Evolutionary conservation across 2,888 invertebrate species (phyloP).

Genomic region (Sarcophaga carnaria): DNA sequence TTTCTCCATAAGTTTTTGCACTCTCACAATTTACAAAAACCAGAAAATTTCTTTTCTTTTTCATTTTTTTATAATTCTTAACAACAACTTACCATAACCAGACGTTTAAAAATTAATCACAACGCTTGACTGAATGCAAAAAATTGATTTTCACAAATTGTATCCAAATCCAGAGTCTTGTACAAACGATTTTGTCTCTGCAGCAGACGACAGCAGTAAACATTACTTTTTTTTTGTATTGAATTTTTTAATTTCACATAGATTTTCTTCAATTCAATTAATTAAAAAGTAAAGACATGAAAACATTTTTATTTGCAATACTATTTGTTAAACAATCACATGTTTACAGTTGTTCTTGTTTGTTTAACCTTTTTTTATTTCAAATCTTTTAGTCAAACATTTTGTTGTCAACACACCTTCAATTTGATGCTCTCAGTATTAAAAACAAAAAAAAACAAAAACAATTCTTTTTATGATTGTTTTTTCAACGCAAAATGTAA

Average conservation of each 20-base stretch:
- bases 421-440: neutral
- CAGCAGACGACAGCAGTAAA: neutral
- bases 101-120: neutral
- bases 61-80: too few species aligned
- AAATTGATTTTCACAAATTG: neutral
- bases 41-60: too few species aligned
- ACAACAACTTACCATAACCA: slow-evolving; percentile 49
- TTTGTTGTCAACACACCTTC: neutral
- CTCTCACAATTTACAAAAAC: too few species aligned
- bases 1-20: too few species aligned
- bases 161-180: slow-evolving; percentile 25
- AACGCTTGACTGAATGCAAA: slow-evolving; percentile 8
- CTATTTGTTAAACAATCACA: slow-evolving; percentile 8
- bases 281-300: neutral
- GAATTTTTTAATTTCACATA: neutral
- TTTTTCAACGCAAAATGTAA: too few species aligned
- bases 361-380: neutral
- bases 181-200: neutral
- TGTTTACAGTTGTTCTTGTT: neutral
- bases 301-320: neutral
- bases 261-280: slow-evolving; percentile 1
- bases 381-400: too few species aligned
- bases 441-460: too few species aligned
- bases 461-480: too few species aligned
- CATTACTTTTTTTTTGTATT: neutral